Percentiles rank a stretch among this genome's conserved stretches.
Conservation (phyloP, 2,888 invertebrate genomes). For the Nebria brevicollis region DNA sequence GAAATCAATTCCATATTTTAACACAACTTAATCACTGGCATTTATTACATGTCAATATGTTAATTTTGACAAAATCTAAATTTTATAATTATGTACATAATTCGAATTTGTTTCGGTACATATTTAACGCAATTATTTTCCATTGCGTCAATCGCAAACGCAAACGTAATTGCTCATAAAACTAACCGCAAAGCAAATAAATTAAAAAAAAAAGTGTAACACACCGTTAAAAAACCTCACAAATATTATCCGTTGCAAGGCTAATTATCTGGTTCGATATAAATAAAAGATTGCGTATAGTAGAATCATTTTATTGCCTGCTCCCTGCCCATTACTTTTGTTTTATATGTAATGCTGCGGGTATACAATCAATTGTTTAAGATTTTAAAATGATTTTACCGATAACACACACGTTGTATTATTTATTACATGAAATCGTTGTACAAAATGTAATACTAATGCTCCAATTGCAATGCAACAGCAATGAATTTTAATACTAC, state of each 20-base stretch:
- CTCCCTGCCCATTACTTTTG: neutral
- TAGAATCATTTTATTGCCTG: conserved; percentile 4
- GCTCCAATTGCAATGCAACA: too few relatives aligned
- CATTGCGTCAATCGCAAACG: too few relatives aligned
- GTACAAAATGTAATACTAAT: too few relatives aligned
- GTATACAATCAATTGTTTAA: conserved; percentile 14
- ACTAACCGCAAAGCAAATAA: conserved; percentile 16
- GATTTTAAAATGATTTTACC: conserved; percentile 6
- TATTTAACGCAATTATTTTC: neutral
- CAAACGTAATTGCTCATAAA: conserved; percentile 15
- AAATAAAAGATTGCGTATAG: conserved; percentile 8
- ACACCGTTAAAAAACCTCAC: neutral
- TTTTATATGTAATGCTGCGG: conserved; percentile 9
- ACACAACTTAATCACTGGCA: too few relatives aligned
- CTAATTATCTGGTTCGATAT: conserved; percentile 7
- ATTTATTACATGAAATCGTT: too few relatives aligned
- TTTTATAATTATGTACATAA: neutral
- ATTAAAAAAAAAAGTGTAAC: neutral
- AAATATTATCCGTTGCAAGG: neutral
- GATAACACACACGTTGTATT: neutral
- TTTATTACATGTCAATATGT: too few relatives aligned
- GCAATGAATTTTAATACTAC: too few relatives aligned
- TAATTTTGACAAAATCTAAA: too few relatives aligned
- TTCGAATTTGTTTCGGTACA: neutral
- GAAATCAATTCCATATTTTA: too few relatives aligned